Evolutionary conservation across 1,140 invertebrate genomes (phyloP), one percentile per base, ranked within the genome.

Genomic region (Goniozus legneri): DNA sequence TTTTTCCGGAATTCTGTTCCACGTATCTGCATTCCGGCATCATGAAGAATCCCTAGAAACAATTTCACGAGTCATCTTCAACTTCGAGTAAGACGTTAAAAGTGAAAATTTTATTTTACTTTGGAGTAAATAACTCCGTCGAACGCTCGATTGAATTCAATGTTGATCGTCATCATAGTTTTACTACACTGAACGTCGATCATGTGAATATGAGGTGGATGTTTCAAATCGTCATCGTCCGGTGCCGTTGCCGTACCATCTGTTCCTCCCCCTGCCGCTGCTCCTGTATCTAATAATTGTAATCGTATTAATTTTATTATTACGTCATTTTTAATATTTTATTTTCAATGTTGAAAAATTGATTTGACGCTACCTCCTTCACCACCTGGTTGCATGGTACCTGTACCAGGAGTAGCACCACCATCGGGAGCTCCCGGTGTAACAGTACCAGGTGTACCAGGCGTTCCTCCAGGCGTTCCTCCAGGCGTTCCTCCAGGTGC

Each of bases 71-170:
- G 24, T 27, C 24, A n/a, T n/a, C n/a, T n/a, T n/a, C n/a, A n/a
- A n/a, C n/a, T n/a, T n/a, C n/a, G 24, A 6, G 24, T 27, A 27
- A 27, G 10, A 27, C 10, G 4, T 27, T 27, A 27, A 6, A 27
- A 27, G 24, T n/a, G n/a, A n/a, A n/a, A n/a, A 3, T 34, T 40
- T 32, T 14, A 44, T 27, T 39, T 59, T 64, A 82, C 82, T 79
- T 91, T 89, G 0, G 88, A 88, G 56, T 92, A 92, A 47, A 92
- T 88, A 6, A 91, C 75, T 6, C 89, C 89, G 53, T 88, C 81
- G 56, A 88, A 92, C 18, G 68, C 69, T 47, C 83, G 79, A 60
- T 89, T 88, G 65, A 91, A 91, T 67, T 87, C 85, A 2, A 91
- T 81, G 38, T 85, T 83, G 33, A 91, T 88, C 0, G 83, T 87